Evolutionary conservation across 2,113 vertebrate species (phyloP), one percentile per base, ranked within the genome.

Genomic region (Psophia crepitans): DNA sequence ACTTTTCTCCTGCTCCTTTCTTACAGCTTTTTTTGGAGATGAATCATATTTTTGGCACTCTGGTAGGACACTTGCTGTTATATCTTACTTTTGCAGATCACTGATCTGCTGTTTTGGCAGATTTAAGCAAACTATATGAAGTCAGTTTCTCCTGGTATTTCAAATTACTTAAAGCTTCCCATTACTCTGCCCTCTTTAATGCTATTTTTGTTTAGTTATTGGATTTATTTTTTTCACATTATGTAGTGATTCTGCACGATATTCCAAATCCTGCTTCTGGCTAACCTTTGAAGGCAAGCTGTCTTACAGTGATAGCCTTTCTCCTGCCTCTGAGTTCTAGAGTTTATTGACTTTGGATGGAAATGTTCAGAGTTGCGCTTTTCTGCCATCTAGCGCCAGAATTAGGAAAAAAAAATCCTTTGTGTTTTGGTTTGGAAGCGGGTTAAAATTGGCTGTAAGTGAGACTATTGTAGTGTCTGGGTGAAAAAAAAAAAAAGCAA

Each of bases 361-460:
- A 81, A 73, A 24, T 7, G 2, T 19, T 93, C 54, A 95, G 91
- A 35, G 22, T 92, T 96, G 90, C 95, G n/a, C 95, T 56, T 93
- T 80, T 96, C 96, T 98, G 98, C 98, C 98, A 98, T 97, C 98
- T 98, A 97, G 96, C 94, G 98, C 12, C n/a, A 28, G 6, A 57
- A 76, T 26, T 9, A 57, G 11, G 27, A 81, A 90, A 73, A 21
- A 12, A 78, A 74, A 11, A 27, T 9, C 2, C 4, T 77, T 26
- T 19, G 3, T 30, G 6, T 28, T 44, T 14, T 21, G 21, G 8
- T 1, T 75, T n/a, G 9, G 21, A 60, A 83, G 30, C 3, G 1
- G 6, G 5, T 60, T 37, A 28, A 13, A 3, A 7, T 12, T 15
- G 15, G 3, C 4, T 80, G 3, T 48, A 27, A 75, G 33, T 8